These are phyloP conservation scores for Nannoperca australis DNA, from an alignment of 2,797 vertebrate species.

Conservation along the genomic window DNA sequence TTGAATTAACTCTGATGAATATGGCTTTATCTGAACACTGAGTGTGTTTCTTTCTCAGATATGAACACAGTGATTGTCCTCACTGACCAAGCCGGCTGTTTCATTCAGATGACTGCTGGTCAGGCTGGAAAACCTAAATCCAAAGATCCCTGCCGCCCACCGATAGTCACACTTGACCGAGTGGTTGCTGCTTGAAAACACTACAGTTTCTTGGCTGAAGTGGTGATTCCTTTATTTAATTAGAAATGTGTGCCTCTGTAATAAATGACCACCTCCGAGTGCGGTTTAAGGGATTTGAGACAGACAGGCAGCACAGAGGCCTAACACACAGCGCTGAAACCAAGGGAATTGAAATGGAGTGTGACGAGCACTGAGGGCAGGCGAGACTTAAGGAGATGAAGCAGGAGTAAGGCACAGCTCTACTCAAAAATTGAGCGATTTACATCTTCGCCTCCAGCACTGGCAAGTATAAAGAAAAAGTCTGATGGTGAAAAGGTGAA, in stretches of 20 bases:
- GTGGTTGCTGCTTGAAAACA: neutral
- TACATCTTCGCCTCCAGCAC: slow-evolving; percentile 3
- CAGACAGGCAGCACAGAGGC: neutral
- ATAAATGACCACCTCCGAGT: slow-evolving; percentile 21
- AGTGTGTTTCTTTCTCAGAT: neutral
- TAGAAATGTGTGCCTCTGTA: slow-evolving; percentile 15
- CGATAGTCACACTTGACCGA: slow-evolving; percentile 36
- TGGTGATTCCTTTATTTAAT: slow-evolving; percentile 20
- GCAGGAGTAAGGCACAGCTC: neutral
- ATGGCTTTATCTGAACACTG: neutral
- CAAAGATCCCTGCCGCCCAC: slow-evolving; percentile 23
- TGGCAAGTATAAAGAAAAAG: neutral
- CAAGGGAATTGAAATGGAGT: slow-evolving; percentile 15
- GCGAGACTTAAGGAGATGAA: neutral
- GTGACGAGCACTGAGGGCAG: neutral
- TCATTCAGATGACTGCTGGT: neutral
- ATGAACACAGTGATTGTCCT: neutral
- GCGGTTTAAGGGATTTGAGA: slow-evolving; percentile 42
- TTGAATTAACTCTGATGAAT: neutral
- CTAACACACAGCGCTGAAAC: neutral
- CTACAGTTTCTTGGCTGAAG: slow-evolving; percentile 6
- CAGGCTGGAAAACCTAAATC: neutral
- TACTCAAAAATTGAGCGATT: slow-evolving; percentile 19
- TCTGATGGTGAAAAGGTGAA: slow-evolving; percentile 31
- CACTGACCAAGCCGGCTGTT: neutral